Conservation (phyloP, 35 echinoderm and acorn worm species). For the Hemicentrotus pulcherrimus region DNA sequence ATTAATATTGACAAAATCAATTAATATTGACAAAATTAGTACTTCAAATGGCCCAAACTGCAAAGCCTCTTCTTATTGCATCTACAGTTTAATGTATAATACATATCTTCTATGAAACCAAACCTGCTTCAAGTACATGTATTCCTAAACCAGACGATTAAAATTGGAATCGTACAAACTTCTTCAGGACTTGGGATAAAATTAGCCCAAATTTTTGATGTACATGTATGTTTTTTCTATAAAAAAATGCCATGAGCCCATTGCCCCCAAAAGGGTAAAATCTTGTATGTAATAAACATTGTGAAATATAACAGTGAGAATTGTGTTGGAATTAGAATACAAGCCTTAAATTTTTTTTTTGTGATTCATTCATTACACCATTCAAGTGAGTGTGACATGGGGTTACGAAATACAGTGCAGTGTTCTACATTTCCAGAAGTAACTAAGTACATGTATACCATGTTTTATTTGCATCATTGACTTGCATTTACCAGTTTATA, state of each 20-base stretch:
- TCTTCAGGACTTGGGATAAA: neutral
- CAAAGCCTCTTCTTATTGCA: too few relatives aligned
- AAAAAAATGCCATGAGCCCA: neutral
- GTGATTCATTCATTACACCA: neutral
- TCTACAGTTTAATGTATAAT: too few relatives aligned
- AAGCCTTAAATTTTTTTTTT: neutral
- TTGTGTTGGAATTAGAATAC: neutral
- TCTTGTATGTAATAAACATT: neutral
- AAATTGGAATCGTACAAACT: too few relatives aligned
- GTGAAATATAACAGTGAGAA: neutral
- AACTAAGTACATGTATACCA: neutral
- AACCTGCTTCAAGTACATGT: too few relatives aligned
- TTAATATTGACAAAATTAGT: too few relatives aligned
- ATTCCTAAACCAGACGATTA: too few relatives aligned
- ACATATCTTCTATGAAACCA: too few relatives aligned
- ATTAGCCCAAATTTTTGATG: neutral
- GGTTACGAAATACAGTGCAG: neutral
- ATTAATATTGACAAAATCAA: too few relatives aligned
- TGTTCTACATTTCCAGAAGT: neutral
- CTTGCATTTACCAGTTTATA: too few relatives aligned
- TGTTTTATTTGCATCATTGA: too few relatives aligned
- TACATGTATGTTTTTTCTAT: neutral
- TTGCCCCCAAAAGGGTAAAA: too few relatives aligned
- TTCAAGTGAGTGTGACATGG: neutral
- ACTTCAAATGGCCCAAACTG: too few relatives aligned